Conservation (phyloP, 1,140 invertebrate genomes). For the Druon quercuslanigerum region DNA sequence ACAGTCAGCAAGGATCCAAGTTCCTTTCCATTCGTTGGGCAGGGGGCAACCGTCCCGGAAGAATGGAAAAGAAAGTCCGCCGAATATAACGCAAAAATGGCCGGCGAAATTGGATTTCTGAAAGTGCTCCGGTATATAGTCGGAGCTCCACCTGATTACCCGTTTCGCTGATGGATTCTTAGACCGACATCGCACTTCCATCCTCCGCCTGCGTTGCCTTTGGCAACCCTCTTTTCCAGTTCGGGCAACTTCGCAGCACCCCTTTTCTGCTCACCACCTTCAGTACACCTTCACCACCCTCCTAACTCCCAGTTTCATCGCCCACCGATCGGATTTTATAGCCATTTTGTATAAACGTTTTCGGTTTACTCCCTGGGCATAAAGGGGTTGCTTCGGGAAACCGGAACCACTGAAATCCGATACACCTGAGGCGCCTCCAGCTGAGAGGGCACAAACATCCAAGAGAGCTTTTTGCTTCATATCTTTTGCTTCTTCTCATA, state of each 20-base stretch:
- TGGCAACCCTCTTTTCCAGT: constrained; percentile 37
- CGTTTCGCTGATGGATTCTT: constrained; percentile 70
- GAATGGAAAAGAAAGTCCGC: constrained; percentile 47
- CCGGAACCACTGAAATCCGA: constrained; percentile 49
- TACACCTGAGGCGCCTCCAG: constrained; percentile 50
- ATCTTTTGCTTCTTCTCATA: constrained; percentile 14
- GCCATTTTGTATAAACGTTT: constrained; percentile 68
- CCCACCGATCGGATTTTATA: constrained; percentile 58
- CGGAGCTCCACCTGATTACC: constrained; percentile 63
- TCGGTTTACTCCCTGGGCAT: constrained; percentile 40
- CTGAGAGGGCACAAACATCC: constrained; percentile 31
- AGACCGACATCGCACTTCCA: constrained; percentile 47
- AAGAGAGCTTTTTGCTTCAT: constrained; percentile 31
- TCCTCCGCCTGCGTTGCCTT: constrained; percentile 47
- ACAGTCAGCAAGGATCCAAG: constrained; percentile 39
- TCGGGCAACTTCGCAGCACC: background rate
- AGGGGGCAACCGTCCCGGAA: constrained; percentile 13
- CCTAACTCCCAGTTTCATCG: constrained; percentile 48
- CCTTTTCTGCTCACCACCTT: constrained; percentile 42
- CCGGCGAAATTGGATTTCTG: constrained; percentile 68
- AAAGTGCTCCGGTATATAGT: constrained; percentile 58
- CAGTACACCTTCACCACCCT: constrained; percentile 40
- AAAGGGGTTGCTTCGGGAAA: constrained; percentile 35
- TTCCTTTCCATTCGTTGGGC: background rate
- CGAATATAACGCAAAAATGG: constrained; percentile 58